phyloP scores from a whole-genome alignment of 2,797 vertebrate species.

The Myotis pilosus region DNA sequence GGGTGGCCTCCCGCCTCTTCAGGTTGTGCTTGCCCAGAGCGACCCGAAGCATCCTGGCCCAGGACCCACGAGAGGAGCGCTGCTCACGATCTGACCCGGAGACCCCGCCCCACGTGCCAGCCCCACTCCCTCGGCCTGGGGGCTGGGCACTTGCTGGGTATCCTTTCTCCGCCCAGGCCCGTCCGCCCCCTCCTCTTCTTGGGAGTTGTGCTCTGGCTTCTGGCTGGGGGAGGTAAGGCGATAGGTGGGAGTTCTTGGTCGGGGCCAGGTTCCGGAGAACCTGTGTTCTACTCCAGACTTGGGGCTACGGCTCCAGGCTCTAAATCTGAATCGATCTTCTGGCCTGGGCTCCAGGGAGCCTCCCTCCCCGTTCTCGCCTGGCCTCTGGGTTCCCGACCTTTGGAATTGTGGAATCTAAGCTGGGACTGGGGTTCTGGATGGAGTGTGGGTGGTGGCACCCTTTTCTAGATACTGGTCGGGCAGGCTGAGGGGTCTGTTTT shows the following conservation, averaged over 20 bases:
- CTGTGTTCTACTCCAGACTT: not conserved
- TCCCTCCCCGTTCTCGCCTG: not conserved
- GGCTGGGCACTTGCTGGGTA: not conserved
- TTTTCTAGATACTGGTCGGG: not conserved
- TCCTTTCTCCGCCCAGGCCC: not conserved
- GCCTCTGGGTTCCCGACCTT: not conserved
- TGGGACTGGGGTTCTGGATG: not conserved
- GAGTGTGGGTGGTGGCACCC: not conserved
- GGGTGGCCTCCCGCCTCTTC: constrained; percentile 78
- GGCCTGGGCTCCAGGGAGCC: not conserved
- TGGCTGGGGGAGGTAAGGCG: too few relatives aligned
- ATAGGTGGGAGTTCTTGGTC: not conserved
- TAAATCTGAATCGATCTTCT: not conserved
- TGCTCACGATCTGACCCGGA: not conserved
- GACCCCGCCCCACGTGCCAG: not conserved
- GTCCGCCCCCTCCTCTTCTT: not conserved
- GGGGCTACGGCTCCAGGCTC: not conserved
- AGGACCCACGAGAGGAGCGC: not conserved
- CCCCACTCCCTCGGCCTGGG: not conserved
- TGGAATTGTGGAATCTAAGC: not conserved
- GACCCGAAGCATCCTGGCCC: constrained; percentile 71
- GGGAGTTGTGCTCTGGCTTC: not conserved
- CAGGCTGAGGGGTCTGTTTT: not conserved
- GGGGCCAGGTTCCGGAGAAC: not conserved
- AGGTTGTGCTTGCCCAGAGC: constrained; percentile 83